phyloP scores from a whole-genome alignment of 2,113 vertebrate genomes.

The Pyxicephalus adspersus region DNA sequence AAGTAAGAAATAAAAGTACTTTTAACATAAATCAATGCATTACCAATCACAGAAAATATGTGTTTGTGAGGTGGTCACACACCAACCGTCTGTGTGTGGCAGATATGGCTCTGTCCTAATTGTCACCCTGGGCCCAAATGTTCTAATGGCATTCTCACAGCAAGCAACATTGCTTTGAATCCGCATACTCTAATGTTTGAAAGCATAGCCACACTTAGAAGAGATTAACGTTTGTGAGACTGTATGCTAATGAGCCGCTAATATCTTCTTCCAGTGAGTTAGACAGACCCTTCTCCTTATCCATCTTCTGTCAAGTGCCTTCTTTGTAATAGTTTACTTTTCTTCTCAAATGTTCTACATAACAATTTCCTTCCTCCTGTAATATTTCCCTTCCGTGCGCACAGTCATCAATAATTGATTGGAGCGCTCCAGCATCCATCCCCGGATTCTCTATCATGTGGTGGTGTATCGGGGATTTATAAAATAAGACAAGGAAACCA shows the following conservation, averaged over 20 bases:
- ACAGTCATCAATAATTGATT: constrained; percentile 48
- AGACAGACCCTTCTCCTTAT: constrained; percentile 1
- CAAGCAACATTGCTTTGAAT: not conserved
- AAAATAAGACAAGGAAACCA: constrained; percentile 38
- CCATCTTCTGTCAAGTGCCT: constrained; percentile 31
- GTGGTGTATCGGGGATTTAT: constrained; percentile 15
- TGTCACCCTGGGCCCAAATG: too few relatives aligned
- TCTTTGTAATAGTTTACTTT: constrained; percentile 17
- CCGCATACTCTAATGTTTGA: not conserved
- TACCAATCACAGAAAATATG: too few relatives aligned
- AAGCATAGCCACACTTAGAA: constrained; percentile 8
- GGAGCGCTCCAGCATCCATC: constrained; percentile 3
- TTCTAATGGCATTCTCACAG: too few relatives aligned
- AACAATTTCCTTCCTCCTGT: constrained; percentile 30
- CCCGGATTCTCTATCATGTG: constrained; percentile 40
- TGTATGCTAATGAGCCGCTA: constrained; percentile 27
- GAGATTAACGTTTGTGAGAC: constrained; percentile 30
- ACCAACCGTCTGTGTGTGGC: too few relatives aligned
- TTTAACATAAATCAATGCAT: too few relatives aligned
- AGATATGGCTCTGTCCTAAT: too few relatives aligned
- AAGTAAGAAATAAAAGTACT: too few relatives aligned
- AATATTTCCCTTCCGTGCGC: constrained; percentile 32
- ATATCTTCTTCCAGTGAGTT: constrained; percentile 9
- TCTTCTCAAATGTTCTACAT: constrained; percentile 21
- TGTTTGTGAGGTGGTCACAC: too few relatives aligned